phyloP scores from a whole-genome alignment of 1,140 invertebrate genomes.

The fruit fly (Drosophila melanogaster) region DNA sequence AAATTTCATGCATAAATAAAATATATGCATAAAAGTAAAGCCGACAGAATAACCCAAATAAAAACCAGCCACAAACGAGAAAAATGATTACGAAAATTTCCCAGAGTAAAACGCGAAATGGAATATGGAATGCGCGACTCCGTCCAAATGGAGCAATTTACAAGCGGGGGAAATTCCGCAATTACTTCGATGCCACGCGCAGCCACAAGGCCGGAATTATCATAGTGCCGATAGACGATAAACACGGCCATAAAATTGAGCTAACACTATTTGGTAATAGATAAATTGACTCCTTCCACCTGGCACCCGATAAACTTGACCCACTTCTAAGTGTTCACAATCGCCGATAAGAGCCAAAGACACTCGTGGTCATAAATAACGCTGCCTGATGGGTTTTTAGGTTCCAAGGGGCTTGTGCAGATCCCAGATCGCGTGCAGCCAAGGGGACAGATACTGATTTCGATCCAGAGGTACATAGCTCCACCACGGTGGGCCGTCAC shows the following conservation, averaged over 20 bases:
- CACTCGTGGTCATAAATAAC: slow-evolving; percentile 15
- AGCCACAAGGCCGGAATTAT: slow-evolving; percentile 51
- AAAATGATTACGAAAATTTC: slow-evolving; percentile 63
- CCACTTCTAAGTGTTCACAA: slow-evolving; percentile 49
- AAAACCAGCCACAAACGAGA: slow-evolving; percentile 44
- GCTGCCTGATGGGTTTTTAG: background rate
- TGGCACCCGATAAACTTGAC: slow-evolving; percentile 69
- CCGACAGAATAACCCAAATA: slow-evolving; percentile 54
- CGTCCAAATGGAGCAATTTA: slow-evolving; percentile 55
- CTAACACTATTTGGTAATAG: slow-evolving; percentile 39
- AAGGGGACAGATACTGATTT: background rate
- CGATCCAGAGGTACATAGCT: slow-evolving; percentile 18
- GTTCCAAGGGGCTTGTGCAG: background rate
- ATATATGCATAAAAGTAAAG: slow-evolving; percentile 40
- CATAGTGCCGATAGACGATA: slow-evolving; percentile 44
- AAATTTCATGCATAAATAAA: slow-evolving; percentile 43
- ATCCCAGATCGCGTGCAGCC: slow-evolving; percentile 35
- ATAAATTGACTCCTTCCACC: slow-evolving; percentile 37
- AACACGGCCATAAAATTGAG: slow-evolving; percentile 28
- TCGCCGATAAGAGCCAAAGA: slow-evolving; percentile 31
- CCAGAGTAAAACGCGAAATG: slow-evolving; percentile 45
- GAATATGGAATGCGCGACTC: slow-evolving; percentile 20
- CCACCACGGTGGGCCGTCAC: slow-evolving; percentile 34
- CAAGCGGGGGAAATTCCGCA: slow-evolving; percentile 59
- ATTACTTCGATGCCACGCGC: slow-evolving; percentile 62